phyloP scores from a whole-genome alignment of 2,888 invertebrate genomes.

The Sturmia bella region DNA sequence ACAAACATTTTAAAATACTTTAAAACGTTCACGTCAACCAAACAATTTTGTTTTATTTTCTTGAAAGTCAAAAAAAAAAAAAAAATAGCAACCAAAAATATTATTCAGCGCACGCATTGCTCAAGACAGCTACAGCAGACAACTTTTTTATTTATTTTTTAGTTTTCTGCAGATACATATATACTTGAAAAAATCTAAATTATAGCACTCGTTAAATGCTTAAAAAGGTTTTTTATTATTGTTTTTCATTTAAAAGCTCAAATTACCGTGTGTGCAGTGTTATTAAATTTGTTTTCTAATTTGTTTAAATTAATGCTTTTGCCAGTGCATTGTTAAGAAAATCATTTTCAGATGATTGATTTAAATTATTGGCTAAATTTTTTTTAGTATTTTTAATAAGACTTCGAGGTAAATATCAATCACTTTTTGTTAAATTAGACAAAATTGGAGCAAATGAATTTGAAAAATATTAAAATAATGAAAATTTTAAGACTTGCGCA shows the following conservation, averaged over 20 bases:
- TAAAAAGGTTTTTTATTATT: not conserved
- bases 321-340: slow-evolving; percentile 11
- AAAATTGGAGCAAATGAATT: too few species aligned
- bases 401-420: not conserved
- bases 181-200: slow-evolving; percentile 35
- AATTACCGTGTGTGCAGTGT: slow-evolving; percentile 41
- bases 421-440: not conserved
- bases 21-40: slow-evolving; percentile 9
- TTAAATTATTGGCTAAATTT: slow-evolving; percentile 44
- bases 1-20: slow-evolving; percentile 19
- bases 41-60: slow-evolving; percentile 10
- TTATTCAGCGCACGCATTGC: slow-evolving; percentile 69
- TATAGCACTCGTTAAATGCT: slow-evolving; percentile 18
- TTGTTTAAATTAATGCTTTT: slow-evolving; percentile 51
- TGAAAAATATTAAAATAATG: too few species aligned
- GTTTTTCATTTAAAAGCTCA: slow-evolving; percentile 24
- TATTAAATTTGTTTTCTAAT: slow-evolving; percentile 59
- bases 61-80: slow-evolving; percentile 14
- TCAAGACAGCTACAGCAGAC: slow-evolving; percentile 65
- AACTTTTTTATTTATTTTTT: slow-evolving; percentile 38
- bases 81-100: slow-evolving; percentile 15
- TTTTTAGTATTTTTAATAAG: not conserved
- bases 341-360: slow-evolving; percentile 54
- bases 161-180: slow-evolving; percentile 37
- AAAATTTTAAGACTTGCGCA: too few species aligned